Evolutionary conservation across 2,888 invertebrate genomes (phyloP).

Genomic region (Euspilapteryx auroguttella): DNA sequence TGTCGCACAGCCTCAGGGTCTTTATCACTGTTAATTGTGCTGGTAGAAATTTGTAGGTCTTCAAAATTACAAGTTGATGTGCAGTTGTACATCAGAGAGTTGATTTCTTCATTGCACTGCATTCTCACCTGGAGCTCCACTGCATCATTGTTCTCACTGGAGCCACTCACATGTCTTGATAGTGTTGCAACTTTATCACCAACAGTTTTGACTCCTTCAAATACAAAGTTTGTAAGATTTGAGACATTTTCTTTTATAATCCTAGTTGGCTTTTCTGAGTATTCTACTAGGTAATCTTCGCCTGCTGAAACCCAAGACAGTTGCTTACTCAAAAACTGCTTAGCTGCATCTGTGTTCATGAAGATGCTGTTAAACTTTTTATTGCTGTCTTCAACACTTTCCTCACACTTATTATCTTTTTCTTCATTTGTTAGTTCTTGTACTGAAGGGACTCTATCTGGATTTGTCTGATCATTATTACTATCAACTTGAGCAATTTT

Average conservation of each 20-base stretch:
- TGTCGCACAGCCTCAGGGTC: conserved; percentile 63
- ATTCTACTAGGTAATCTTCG: conserved; percentile 69
- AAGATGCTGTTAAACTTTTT: conserved; percentile 68
- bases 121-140: conserved; percentile 43
- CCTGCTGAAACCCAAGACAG: conserved; percentile 72
- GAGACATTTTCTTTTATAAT: conserved; percentile 75
- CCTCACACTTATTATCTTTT: conserved; percentile 19
- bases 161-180: conserved; percentile 74
- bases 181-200: conserved; percentile 73
- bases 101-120: conserved; percentile 52
- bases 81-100: conserved; percentile 41
- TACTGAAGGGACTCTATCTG: conserved; percentile 6
- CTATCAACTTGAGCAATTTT: conserved; percentile 33
- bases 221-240: conserved; percentile 72
- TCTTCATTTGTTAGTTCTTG: conserved; percentile 11
- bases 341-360: conserved; percentile 77
- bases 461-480: conserved; percentile 8
- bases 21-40: conserved; percentile 67
- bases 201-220: conserved; percentile 74
- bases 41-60: conserved; percentile 67
- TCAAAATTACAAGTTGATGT: conserved; percentile 55
- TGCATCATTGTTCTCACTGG: conserved; percentile 68
- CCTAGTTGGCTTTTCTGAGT: conserved; percentile 67
- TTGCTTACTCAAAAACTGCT: conserved; percentile 74
- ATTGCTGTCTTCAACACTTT: conserved; percentile 22